phyloP scores from a whole-genome alignment of 2,113 vertebrate species.

The Microtus oregoni region DNA sequence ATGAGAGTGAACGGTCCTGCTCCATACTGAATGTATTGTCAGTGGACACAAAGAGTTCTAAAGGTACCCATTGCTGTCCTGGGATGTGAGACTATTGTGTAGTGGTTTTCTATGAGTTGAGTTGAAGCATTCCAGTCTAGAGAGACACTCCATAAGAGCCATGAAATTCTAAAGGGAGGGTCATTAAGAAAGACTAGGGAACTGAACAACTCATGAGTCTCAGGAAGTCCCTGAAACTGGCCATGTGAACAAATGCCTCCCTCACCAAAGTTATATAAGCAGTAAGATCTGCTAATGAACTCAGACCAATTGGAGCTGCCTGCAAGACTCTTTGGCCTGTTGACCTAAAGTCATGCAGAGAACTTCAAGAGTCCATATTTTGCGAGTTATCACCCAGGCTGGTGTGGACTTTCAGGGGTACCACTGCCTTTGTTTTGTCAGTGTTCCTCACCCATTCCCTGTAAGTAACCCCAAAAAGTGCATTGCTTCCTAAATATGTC shows the following conservation, averaged over 20 bases:
- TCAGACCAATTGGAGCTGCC: neutral
- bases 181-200: neutral
- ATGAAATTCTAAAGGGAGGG: neutral
- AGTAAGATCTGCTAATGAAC: neutral
- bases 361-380: too few relatives aligned
- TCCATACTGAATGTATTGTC: neutral
- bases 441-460: neutral
- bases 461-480: neutral
- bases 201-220: neutral
- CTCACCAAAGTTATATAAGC: too few relatives aligned
- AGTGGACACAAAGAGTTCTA: neutral
- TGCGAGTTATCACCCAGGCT: neutral
- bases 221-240: neutral
- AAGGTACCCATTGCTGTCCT: neutral
- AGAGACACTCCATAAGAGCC: neutral
- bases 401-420: neutral
- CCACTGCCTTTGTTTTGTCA: neutral
- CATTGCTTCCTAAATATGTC: neutral
- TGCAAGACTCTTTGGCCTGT: neutral
- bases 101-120: neutral
- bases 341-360: neutral
- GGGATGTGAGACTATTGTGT: neutral
- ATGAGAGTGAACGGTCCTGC: too few relatives aligned
- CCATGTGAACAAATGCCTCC: neutral
- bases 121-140: neutral